Evolutionary conservation across 2,888 invertebrate genomes (phyloP).

Genomic region (Meta bourneti): DNA sequence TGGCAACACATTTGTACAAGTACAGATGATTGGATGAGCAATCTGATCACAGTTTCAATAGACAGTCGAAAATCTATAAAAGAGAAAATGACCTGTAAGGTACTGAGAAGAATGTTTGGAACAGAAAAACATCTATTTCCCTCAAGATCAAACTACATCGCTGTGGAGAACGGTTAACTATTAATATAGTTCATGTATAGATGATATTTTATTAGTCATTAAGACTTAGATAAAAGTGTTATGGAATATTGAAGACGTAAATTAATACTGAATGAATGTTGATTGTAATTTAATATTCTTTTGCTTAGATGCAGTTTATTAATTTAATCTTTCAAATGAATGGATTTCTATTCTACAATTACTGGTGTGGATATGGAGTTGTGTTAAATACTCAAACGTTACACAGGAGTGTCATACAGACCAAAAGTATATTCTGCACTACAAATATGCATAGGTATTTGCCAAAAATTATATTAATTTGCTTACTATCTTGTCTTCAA

Average conservation of each 20-base stretch:
- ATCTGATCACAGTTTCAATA: slow-evolving; percentile 9
- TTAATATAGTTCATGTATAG: background rate
- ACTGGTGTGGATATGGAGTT: too few species aligned
- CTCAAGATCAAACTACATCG: background rate
- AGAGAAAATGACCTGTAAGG: background rate
- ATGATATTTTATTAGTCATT: background rate
- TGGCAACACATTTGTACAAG: slow-evolving; percentile 11
- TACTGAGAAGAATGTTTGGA: background rate
- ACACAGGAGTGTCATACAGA: too few species aligned
- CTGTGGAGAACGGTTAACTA: background rate
- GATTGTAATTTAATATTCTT: too few species aligned
- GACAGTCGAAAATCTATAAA: background rate
- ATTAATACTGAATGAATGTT: too few species aligned
- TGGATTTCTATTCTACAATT: too few species aligned
- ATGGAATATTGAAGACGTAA: background rate
- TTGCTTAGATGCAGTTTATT: too few species aligned
- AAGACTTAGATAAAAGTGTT: background rate
- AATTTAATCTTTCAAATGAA: too few species aligned
- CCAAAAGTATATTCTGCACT: too few species aligned
- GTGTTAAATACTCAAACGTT: too few species aligned
- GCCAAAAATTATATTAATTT: too few species aligned
- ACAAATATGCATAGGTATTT: too few species aligned
- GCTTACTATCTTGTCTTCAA: too few species aligned
- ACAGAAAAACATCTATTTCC: background rate
- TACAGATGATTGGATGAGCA: slow-evolving; percentile 1